Base-by-base conservation (phyloP, 2,113 vertebrate species). In the Butastur rufipennis region DNA sequence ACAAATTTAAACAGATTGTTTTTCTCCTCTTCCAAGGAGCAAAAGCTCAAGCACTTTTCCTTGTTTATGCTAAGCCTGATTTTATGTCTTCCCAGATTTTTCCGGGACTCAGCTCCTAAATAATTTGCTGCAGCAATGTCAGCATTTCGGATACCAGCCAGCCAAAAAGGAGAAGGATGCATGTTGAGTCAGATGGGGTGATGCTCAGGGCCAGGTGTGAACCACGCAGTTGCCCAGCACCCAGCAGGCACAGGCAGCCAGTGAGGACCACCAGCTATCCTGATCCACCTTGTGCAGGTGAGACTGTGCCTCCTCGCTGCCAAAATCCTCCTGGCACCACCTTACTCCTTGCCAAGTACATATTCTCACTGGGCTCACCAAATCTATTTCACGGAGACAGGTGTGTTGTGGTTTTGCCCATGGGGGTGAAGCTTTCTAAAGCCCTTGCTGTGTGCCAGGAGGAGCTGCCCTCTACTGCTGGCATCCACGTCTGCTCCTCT, bases 191-290 rank as follows among this genome's bases (percentile, higher is more conserved):
- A 71, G 40, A 81, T 8, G 5, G 66, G 94, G 29, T 31, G 55
- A 55, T 63, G 42, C 32, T 87, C 38, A 55, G 40, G 27, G 21
- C 29, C 27, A 66, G 55, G 40, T 8, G 9, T 0, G 0, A 81
- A 43, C 29, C 20, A 9, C 10, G 21, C 27, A 66, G 95, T 97
- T 98, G 97, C 97, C 95, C 88, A 92, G 98, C 83, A 98, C 97
- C 96, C 6, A 9, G 79, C 61, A 97, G 82, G 62, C 81, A 97
- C 85, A 92, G 36, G 61, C 26, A 88, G 32, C 32, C 0, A 0
- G 13, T 1, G 3, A 18, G 58, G 38, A 81, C 45, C 40, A 62
- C 5, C 23, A 55, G 26, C 16, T 66, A 79, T 27, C 50, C 61
- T 23, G 21, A 92, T 26, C 47, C 40, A 73, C 71, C 58, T 3